These are phyloP conservation scores for Emmelina monodactyla DNA, from an alignment of 2,888 invertebrate genomes.

Conservation along the genomic window DNA sequence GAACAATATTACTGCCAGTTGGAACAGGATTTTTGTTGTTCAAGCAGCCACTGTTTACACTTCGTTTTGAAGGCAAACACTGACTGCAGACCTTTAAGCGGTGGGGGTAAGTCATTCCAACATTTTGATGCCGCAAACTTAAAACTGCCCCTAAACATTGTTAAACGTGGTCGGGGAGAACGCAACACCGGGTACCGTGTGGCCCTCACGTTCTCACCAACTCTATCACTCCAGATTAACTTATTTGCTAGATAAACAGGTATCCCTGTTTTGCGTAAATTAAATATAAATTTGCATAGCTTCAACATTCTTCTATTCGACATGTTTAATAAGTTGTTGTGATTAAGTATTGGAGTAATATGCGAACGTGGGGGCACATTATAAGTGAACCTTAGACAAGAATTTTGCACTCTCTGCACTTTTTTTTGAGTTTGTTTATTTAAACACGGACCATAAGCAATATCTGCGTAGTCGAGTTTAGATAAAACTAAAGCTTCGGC, in stretches of 20 bases:
- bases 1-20: too few relatives aligned
- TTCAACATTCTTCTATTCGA: neutral
- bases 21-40: neutral
- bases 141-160: conserved; percentile 1
- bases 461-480: conserved; percentile 4
- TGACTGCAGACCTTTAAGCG: neutral
- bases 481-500: conserved; percentile 8
- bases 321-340: conserved; percentile 1
- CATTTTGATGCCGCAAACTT: conserved; percentile 1
- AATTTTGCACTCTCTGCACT: conserved; percentile 8
- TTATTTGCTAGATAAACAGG: neutral
- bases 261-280: neutral
- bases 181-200: neutral
- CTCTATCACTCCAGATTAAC: too few relatives aligned
- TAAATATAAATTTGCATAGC: neutral
- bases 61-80: neutral
- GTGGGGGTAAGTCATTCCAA: conserved; percentile 4
- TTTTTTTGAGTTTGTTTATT: neutral
- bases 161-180: neutral
- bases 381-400: conserved; percentile 6
- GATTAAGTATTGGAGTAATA: conserved; percentile 5
- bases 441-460: conserved; percentile 1
- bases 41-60: neutral
- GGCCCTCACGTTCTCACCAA: too few relatives aligned
- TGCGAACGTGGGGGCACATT: conserved; percentile 5